phyloP scores from a whole-genome alignment of 1,140 invertebrate genomes.

The Drosophila prosaltans region DNA sequence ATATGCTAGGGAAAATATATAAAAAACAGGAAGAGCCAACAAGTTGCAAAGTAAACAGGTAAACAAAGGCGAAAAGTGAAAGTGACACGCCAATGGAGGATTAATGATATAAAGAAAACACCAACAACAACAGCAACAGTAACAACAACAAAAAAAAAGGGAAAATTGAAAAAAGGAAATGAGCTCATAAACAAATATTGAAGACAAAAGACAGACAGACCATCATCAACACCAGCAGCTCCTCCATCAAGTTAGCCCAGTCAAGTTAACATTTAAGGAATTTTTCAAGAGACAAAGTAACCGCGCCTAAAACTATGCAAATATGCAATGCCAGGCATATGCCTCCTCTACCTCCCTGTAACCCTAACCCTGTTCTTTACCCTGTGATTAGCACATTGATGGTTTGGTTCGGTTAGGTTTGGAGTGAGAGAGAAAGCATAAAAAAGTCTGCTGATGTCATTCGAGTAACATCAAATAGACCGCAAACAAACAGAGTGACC shows the following conservation, averaged over 20 bases:
- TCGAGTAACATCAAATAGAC: conserved; percentile 58
- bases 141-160: conserved; percentile 2
- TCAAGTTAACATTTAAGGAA: neutral
- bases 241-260: neutral
- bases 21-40: conserved; percentile 4
- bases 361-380: neutral
- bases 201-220: neutral
- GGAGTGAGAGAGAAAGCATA: neutral
- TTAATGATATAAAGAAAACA: conserved; percentile 32
- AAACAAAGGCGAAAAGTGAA: conserved; percentile 64
- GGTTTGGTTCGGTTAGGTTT: neutral
- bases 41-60: conserved; percentile 33
- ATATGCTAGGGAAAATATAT: conserved; percentile 66
- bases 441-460: conserved; percentile 63
- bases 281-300: conserved; percentile 10
- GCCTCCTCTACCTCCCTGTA: neutral
- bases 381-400: conserved; percentile 8
- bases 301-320: conserved; percentile 13
- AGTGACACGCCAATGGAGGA: conserved; percentile 62
- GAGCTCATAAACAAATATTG: conserved; percentile 14
- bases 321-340: neutral
- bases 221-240: no score
- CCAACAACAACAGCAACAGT: conserved; percentile 34
- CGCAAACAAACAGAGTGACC: conserved; percentile 42
- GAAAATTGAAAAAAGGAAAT: conserved; percentile 43